A percentile compares a stretch with the other conserved stretches of the same genome.
These are phyloP conservation scores for Tinea pellionella DNA, from an alignment of 2,888 invertebrate species.

Conservation along the genomic window DNA sequence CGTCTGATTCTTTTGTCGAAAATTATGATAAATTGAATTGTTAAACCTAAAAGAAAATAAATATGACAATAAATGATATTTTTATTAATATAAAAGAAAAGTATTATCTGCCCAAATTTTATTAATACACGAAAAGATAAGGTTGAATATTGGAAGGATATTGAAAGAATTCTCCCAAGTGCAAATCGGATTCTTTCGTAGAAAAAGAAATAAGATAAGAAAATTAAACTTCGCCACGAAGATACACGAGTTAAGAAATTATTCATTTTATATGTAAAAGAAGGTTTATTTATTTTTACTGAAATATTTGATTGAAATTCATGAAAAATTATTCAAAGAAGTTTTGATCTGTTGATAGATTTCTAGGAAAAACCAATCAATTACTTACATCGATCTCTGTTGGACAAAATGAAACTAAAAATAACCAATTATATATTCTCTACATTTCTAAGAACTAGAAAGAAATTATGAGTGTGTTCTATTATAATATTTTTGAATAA, in stretches of 20 bases:
- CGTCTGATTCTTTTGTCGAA: no score
- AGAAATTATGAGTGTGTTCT: no score
- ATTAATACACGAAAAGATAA: not conserved
- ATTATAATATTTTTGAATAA: no score
- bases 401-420: no score
- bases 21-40: no score
- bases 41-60: no score
- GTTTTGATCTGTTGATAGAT: not conserved
- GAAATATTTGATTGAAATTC: not conserved
- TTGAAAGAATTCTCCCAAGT: not conserved
- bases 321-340: not conserved
- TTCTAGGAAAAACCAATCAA: not conserved
- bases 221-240: not conserved
- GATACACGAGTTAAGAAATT: not conserved
- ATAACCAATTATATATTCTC: no score
- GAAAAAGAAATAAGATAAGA: not conserved
- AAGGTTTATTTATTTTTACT: not conserved
- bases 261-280: conserved; percentile 7
- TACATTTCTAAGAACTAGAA: no score
- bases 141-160: not conserved
- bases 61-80: no score
- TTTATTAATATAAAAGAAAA: no score
- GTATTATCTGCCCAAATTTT: no score
- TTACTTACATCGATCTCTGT: not conserved
- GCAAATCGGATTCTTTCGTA: not conserved